A percentile compares a stretch with the other conserved stretches of the same genome.
These are phyloP conservation scores for Oenanthe oenanthe DNA, from an alignment of 2,113 vertebrate species.

Conservation along the genomic window DNA sequence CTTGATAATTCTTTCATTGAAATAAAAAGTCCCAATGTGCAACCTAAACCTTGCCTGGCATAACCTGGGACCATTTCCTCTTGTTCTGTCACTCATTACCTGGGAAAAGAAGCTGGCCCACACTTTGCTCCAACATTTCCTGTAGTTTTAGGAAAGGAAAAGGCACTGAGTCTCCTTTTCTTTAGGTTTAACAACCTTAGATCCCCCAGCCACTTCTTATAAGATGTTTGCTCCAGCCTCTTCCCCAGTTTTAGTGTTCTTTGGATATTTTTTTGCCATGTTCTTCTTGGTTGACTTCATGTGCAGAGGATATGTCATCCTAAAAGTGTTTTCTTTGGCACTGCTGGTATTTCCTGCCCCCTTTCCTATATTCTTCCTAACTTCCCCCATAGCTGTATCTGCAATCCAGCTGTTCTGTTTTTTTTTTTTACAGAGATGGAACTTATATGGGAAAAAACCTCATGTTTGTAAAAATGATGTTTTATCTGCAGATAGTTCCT, in stretches of 20 bases:
- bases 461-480: not conserved
- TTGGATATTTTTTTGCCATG: not conserved
- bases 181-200: not conserved
- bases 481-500: not conserved
- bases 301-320: not conserved
- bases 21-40: not conserved
- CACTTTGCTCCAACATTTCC: fast-evolving
- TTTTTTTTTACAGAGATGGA: not conserved
- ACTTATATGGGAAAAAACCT: not conserved
- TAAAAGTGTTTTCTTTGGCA: not conserved
- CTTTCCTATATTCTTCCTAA: not conserved
- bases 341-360: not conserved
- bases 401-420: not conserved
- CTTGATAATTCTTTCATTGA: not conserved
- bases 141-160: fast-evolving
- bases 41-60: not conserved
- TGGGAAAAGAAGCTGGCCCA: fast-evolving
- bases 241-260: not conserved
- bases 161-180: not conserved
- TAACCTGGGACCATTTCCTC: not conserved
- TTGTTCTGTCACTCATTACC: fast-evolving
- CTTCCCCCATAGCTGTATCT: not conserved
- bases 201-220: not conserved
- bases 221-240: not conserved
- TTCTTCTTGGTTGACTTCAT: not conserved